Percentiles rank a stretch among this genome's conserved stretches.
Conservation (phyloP, 2,797 vertebrate genomes). For the Clarias laeviceps region DNA sequence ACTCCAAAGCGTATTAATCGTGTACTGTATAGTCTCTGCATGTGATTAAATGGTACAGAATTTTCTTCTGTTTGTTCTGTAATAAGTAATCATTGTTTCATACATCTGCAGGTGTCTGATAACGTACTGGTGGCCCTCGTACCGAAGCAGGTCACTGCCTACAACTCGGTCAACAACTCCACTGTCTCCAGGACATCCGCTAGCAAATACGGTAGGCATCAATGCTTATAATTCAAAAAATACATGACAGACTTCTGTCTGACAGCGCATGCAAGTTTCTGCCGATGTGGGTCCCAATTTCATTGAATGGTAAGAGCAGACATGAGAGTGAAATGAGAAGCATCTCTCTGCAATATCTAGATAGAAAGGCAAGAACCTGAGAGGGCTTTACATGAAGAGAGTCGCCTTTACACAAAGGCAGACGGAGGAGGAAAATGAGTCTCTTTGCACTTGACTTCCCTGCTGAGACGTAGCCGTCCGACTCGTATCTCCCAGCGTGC, state of each 20-base stretch:
- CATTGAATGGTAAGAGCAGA: conserved; percentile 9
- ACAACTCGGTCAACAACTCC: conserved; percentile 97
- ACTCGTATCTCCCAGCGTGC: conserved; percentile 56
- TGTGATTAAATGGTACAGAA: neutral
- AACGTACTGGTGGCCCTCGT: conserved; percentile 93
- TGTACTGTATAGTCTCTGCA: neutral
- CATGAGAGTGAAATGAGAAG: conserved; percentile 32
- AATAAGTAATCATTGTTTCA: neutral
- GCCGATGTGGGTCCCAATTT: conserved; percentile 9
- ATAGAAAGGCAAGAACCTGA: conserved; percentile 38
- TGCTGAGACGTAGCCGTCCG: conserved; percentile 53
- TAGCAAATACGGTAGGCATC: conserved; percentile 90
- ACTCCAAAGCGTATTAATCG: neutral
- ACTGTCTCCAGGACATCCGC: conserved; percentile 95
- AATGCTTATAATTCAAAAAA: neutral
- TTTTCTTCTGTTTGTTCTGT: neutral
- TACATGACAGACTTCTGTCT: neutral
- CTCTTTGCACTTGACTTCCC: conserved; percentile 61
- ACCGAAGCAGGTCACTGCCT: conserved; percentile 97
- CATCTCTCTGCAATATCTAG: conserved; percentile 28
- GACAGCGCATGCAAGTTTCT: neutral
- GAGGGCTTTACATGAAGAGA: conserved; percentile 40
- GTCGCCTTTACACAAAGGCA: conserved; percentile 56
- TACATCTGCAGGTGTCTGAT: conserved; percentile 85
- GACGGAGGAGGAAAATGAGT: conserved; percentile 58